These are phyloP conservation scores for Anadara kagoshimensis DNA, from an alignment of 1,140 invertebrate species.

Conservation along the genomic window DNA sequence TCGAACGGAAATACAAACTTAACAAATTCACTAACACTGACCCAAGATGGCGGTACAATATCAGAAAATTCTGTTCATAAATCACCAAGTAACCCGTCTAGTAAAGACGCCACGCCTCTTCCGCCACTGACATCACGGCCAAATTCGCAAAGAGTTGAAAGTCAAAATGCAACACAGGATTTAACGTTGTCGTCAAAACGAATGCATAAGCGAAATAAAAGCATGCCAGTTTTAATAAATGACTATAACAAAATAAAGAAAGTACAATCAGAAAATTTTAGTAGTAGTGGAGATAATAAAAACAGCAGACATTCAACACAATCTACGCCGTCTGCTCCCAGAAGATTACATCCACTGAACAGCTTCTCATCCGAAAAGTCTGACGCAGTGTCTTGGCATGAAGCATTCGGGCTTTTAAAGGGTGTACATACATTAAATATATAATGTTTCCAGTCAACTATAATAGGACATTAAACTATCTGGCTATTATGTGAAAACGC, in stretches of 20 bases:
- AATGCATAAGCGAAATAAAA: constrained; percentile 22
- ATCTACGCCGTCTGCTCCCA: constrained; percentile 13
- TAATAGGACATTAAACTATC: no score
- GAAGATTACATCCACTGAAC: constrained; percentile 21
- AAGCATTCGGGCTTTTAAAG: constrained; percentile 46
- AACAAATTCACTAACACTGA: not conserved
- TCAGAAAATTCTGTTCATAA: constrained; percentile 13
- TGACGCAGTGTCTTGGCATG: constrained; percentile 42
- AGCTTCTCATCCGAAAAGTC: not conserved
- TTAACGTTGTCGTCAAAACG: constrained; percentile 1
- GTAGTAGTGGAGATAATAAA: not conserved
- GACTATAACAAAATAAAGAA: constrained; percentile 23
- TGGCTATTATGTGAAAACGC: no score
- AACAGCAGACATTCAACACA: constrained; percentile 10
- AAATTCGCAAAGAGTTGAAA: not conserved
- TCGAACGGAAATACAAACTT: not conserved
- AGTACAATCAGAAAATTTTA: constrained; percentile 6
- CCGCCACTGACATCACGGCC: not conserved
- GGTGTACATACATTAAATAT: constrained; percentile 34
- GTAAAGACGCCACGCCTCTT: constrained; percentile 10
- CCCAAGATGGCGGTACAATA: constrained; percentile 7
- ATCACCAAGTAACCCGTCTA: not conserved
- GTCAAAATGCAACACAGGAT: not conserved
- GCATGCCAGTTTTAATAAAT: constrained; percentile 28
- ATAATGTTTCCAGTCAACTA: no score